Percentiles rank a stretch among this genome's conserved stretches.
phyloP scores from a whole-genome alignment of 2,888 invertebrate genomes.

The Helicoverpa assulta region DNA sequence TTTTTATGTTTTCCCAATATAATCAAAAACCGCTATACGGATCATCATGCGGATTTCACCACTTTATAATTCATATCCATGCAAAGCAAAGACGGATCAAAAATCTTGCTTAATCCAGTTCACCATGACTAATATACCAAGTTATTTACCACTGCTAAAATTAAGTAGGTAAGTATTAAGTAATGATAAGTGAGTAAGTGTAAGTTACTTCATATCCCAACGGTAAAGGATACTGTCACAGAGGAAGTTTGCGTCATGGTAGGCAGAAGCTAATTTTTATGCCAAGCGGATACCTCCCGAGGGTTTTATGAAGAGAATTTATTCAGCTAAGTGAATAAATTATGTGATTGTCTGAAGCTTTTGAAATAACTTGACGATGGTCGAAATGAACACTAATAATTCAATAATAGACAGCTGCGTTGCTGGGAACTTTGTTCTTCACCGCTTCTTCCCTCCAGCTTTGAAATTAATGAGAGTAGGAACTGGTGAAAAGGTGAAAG shows the following conservation, averaged over 20 bases:
- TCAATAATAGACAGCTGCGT: no score
- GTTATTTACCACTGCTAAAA: background rate
- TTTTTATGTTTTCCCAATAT: no score
- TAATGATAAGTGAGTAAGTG: slow-evolving; percentile 3
- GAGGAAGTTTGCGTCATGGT: slow-evolving; percentile 46
- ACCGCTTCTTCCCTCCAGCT: no score
- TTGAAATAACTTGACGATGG: background rate
- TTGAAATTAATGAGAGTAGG: no score
- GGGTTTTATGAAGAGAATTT: slow-evolving; percentile 20
- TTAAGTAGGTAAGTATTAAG: slow-evolving; percentile 1
- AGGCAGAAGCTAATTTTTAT: slow-evolving; percentile 43
- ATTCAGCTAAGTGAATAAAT: background rate
- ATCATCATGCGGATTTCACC: no score
- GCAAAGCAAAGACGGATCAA: no score
- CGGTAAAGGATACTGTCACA: slow-evolving; percentile 5
- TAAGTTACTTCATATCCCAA: slow-evolving; percentile 37
- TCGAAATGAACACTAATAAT: no score
- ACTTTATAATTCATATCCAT: no score
- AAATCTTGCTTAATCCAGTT: background rate
- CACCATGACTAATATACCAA: background rate
- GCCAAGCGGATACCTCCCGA: slow-evolving; percentile 36
- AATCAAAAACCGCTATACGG: no score
- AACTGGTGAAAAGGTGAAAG: no score
- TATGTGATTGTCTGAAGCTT: background rate
- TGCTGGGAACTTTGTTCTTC: no score